Conservation (phyloP, 2,888 invertebrate species). For the Laspeyria flexula region DNA sequence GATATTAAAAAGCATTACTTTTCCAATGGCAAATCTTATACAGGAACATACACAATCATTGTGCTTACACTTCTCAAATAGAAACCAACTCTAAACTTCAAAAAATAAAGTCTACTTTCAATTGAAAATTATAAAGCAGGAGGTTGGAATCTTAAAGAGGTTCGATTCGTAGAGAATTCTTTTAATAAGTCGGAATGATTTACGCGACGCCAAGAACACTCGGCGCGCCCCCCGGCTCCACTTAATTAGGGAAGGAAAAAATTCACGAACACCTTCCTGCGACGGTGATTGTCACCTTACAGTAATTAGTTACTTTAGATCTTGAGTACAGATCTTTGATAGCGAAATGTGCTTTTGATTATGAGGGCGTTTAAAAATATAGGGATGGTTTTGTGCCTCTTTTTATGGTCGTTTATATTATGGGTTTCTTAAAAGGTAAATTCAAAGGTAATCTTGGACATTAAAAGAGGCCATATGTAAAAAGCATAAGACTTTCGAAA, state of each 20-base stretch:
- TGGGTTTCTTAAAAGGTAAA: too few relatives aligned
- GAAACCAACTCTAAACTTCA: conserved; percentile 16
- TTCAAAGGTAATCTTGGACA: too few relatives aligned
- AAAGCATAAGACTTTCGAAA: too few relatives aligned
- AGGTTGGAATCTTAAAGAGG: conserved; percentile 71
- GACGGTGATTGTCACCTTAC: conserved; percentile 18
- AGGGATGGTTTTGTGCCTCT: too few relatives aligned
- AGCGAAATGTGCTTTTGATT: conserved; percentile 2
- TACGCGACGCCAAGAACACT: conserved; percentile 79
- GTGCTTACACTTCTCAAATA: background rate
- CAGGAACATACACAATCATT: conserved; percentile 48
- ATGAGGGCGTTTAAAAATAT: background rate
- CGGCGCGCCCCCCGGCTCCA: conserved; percentile 56
- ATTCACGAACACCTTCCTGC: conserved; percentile 54
- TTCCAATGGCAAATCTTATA: conserved; percentile 50
- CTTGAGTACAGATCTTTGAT: conserved; percentile 5
- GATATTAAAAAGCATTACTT: conserved; percentile 60
- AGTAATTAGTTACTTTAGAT: conserved; percentile 34
- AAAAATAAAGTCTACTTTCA: conserved; percentile 24
- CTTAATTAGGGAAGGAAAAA: conserved; percentile 78
- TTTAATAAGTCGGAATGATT: conserved; percentile 84
- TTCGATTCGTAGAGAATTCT: conserved; percentile 79
- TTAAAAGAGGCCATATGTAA: too few relatives aligned
- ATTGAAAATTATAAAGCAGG: conserved; percentile 27
- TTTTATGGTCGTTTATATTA: too few relatives aligned